Base-by-base conservation (phyloP, 2,797 vertebrate genomes). In the Melanotaenia boesemani region DNA sequence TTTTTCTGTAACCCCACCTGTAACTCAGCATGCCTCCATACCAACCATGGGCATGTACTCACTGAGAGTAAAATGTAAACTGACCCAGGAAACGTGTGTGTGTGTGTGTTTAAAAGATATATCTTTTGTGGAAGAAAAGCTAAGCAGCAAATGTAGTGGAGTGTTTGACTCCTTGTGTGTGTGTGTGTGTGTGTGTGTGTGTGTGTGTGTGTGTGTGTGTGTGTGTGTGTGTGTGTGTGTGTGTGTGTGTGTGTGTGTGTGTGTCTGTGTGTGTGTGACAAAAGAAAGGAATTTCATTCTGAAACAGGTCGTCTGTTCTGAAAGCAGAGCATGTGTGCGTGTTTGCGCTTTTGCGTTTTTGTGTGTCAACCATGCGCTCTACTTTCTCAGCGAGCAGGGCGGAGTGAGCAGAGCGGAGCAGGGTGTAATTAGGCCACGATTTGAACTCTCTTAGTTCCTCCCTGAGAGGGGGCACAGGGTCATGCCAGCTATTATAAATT, bases 371-470 rank as follows among this genome's bases (percentile, higher is more conserved):
- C 34, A 2, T 76, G 82, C 87, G 91, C 88, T 94, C 94, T 92
- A 94, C 89, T 95, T 95, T 93, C 89, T 84, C 70, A 84, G 80
- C 74, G 70, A 79, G 80, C 72, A 63, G 85, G 79, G 86, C 75
- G 83, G 86, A 91, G 88, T 86, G 90, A 91, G 89, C 56, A 80
- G 86, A 91, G 89, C 79, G 60, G 70, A 90, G 84, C 86, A 39
- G 70, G 80, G 89, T 79, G 88, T 94, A 94, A 94, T 94, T 94
- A 93, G 94, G 94, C 90, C 93, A 94, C 80, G 56, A 90, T 92
- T 93, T 94, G 90, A 95, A 94, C 91, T 94, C 91, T 90, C 88
- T 94, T 92, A 93, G 90, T 91, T 91, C 89, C 88, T 94, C 90
- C 91, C 91, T 81, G 81, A 84, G 88, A 83, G 86, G 76, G 84